These are phyloP conservation scores for Scomber scombrus DNA, from an alignment of 2,113 vertebrate genomes.

Conservation along the genomic window DNA sequence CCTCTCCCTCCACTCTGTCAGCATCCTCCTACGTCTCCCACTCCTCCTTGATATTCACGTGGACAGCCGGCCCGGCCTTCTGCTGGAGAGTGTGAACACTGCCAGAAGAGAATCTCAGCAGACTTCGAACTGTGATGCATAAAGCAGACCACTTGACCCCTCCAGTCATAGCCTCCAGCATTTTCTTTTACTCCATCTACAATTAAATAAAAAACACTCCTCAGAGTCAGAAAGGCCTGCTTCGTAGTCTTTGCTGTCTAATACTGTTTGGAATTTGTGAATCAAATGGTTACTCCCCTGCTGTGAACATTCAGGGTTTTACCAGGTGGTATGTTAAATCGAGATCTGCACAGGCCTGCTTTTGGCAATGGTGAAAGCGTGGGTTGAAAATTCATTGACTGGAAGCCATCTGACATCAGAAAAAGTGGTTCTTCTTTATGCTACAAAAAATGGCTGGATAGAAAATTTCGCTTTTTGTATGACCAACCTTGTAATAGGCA, in stretches of 20 bases:
- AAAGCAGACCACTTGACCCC: constrained; percentile 55
- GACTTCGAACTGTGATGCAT: constrained; percentile 52
- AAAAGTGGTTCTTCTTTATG: too few relatives aligned
- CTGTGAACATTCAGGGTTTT: not conserved
- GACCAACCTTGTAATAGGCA: not conserved
- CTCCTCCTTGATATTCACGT: constrained; percentile 46
- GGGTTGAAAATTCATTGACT: not conserved
- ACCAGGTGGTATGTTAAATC: not conserved
- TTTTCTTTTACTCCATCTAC: constrained; percentile 12
- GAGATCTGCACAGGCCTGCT: constrained; percentile 2
- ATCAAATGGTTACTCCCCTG: constrained; percentile 8
- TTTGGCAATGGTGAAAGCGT: constrained; percentile 5
- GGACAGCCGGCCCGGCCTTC: constrained; percentile 20
- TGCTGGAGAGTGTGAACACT: constrained; percentile 34
- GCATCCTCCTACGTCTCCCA: constrained; percentile 17
- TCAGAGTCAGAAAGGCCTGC: not conserved
- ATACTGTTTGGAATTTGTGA: constrained; percentile 14
- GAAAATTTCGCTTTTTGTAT: not conserved
- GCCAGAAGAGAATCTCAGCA: constrained; percentile 45
- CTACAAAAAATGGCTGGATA: not conserved
- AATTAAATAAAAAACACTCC: not conserved
- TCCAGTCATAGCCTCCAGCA: constrained; percentile 44
- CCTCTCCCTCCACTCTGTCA: not conserved
- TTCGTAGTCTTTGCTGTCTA: constrained; percentile 12
- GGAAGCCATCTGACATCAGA: too few relatives aligned